Conservation (phyloP, 92 coral and sea anemone genomes). For the Umimayanthus chanpuru region DNA sequence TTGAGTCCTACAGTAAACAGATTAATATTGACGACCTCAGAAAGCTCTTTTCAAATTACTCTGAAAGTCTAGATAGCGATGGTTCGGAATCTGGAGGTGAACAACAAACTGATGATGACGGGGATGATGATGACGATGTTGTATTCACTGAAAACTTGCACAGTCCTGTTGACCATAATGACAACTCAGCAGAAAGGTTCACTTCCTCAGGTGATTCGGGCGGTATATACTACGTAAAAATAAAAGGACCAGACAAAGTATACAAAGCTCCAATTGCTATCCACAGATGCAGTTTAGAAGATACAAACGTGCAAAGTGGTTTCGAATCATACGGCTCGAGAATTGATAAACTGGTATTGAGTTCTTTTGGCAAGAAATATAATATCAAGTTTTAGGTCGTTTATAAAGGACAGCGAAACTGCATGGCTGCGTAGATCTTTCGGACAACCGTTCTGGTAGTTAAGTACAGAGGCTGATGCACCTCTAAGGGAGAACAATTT, state of each 20-base stretch:
- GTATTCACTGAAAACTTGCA: not conserved
- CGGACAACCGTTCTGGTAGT: no score
- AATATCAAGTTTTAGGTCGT: no score
- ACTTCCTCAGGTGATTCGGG: constrained; percentile 14
- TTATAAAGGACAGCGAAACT: no score
- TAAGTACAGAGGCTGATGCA: no score
- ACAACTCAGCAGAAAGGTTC: not conserved
- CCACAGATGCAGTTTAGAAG: not conserved
- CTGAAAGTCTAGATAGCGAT: not conserved
- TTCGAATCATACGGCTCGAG: not conserved
- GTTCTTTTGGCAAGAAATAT: not conserved
- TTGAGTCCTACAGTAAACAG: not conserved
- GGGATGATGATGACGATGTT: not conserved
- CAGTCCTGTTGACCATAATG: not conserved
- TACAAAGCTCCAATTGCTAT: constrained; percentile 17
- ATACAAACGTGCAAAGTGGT: not conserved
- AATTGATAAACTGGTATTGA: not conserved
- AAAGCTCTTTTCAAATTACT: no score
- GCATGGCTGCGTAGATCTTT: no score
- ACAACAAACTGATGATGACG: not conserved
- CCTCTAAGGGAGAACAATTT: no score
- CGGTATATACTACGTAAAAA: not conserved
- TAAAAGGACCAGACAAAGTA: not conserved
- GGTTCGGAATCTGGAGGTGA: not conserved
- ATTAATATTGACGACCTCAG: not conserved